These are phyloP conservation scores for Protobothrops flavoviridis DNA, from an alignment of 2,113 vertebrate species.

Conservation along the genomic window DNA sequence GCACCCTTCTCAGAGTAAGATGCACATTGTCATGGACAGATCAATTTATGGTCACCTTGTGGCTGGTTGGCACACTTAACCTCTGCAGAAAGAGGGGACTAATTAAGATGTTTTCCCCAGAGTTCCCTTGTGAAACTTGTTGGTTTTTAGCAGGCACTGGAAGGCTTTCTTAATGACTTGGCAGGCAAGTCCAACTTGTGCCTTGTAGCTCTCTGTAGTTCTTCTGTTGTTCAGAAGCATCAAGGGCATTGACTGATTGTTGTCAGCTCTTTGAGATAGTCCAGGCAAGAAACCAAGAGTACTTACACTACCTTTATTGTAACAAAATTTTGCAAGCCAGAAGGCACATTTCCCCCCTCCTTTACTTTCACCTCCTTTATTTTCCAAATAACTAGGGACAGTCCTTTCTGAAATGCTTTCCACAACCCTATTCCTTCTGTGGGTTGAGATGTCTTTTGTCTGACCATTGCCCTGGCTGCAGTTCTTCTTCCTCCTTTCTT, in stretches of 20 bases:
- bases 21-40: background rate
- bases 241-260: background rate
- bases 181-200: background rate
- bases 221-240: background rate
- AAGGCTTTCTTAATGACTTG: background rate
- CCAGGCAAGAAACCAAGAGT: background rate
- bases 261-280: background rate
- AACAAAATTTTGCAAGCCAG: background rate
- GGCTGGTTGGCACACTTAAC: background rate
- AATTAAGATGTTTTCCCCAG: background rate
- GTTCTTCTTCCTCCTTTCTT: background rate
- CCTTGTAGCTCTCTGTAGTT: background rate
- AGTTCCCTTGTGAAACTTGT: background rate
- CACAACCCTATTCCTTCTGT: background rate
- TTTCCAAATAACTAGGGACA: background rate
- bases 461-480: background rate
- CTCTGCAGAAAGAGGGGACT: background rate
- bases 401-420: background rate
- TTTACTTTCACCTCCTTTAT: background rate
- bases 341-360: background rate
- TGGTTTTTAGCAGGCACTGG: background rate
- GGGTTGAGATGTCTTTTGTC: background rate
- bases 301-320: background rate
- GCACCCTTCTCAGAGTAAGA: background rate
- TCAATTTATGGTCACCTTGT: background rate